Percentiles rank a stretch among this genome's conserved stretches.
Evolutionary conservation across 2,797 vertebrate genomes (phyloP).

Genomic region (Tympanoctomys barrerae): DNA sequence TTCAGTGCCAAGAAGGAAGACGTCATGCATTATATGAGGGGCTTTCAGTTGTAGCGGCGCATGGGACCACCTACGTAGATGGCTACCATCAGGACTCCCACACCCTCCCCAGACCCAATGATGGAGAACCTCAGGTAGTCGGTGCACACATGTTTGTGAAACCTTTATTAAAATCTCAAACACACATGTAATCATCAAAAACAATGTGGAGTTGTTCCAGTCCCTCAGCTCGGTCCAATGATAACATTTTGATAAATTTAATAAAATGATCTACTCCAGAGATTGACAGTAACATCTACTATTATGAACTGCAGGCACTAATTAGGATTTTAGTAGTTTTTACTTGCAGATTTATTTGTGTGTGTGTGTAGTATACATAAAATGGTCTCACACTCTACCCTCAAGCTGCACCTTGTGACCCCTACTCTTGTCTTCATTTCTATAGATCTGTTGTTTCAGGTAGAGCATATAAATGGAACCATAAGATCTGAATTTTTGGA

Average conservation of each 20-base stretch:
- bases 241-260: neutral
- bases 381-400: neutral
- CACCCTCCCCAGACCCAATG: neutral
- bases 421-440: neutral
- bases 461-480: neutral
- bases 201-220: neutral
- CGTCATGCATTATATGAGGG: neutral
- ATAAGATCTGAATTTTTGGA: neutral
- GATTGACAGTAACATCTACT: neutral
- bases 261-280: neutral
- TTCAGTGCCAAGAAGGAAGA: neutral
- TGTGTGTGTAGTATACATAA: neutral
- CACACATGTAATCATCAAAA: neutral
- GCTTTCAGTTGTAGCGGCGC: neutral
- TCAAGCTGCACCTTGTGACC: neutral
- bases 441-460: conserved; percentile 40
- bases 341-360: neutral
- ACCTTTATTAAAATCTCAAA: conserved; percentile 3
- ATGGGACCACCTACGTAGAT: neutral
- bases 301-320: neutral
- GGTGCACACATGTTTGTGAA: neutral
- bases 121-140: neutral
- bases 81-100: neutral
- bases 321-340: conserved; percentile 28
- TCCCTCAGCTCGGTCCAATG: neutral